phyloP scores from a whole-genome alignment of 2,113 vertebrate species.

The Amblyopsis rosae region DNA sequence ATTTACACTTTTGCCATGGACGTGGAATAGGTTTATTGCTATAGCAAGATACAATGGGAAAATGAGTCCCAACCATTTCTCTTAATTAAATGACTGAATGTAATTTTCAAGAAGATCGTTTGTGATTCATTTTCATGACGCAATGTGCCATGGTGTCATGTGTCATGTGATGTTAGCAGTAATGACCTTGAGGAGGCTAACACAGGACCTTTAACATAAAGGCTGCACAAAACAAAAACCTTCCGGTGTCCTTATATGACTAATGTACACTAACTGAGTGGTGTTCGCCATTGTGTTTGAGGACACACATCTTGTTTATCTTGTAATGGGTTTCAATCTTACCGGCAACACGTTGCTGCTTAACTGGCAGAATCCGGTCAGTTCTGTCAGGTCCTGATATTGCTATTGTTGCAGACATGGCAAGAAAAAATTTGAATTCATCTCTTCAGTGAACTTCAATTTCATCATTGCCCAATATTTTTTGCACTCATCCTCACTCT shows the following conservation, averaged over 20 bases:
- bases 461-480: constrained; percentile 35
- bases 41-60: constrained; percentile 37
- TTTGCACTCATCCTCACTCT: constrained; percentile 6
- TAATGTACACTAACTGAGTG: constrained; percentile 8
- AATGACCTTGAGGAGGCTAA: constrained; percentile 71
- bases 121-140: constrained; percentile 50
- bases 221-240: constrained; percentile 32
- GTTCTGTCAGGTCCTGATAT: constrained; percentile 43
- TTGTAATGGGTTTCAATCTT: constrained; percentile 31
- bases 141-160: constrained; percentile 55
- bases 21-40: constrained; percentile 1
- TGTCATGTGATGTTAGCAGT: constrained; percentile 72
- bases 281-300: constrained; percentile 8
- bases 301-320: background rate
- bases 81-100: constrained; percentile 45
- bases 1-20: constrained; percentile 9
- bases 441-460: constrained; percentile 60
- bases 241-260: constrained; percentile 31
- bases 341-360: constrained; percentile 29
- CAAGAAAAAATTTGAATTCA: constrained; percentile 67
- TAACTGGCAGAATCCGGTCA: constrained; percentile 56
- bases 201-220: constrained; percentile 44
- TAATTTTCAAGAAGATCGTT: constrained; percentile 61
- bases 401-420: constrained; percentile 56
- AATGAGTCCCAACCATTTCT: constrained; percentile 38